Percentiles rank a stretch among this genome's conserved stretches.
phyloP scores from a whole-genome alignment of 2,113 vertebrate species.

The Pedionomus torquatus region DNA sequence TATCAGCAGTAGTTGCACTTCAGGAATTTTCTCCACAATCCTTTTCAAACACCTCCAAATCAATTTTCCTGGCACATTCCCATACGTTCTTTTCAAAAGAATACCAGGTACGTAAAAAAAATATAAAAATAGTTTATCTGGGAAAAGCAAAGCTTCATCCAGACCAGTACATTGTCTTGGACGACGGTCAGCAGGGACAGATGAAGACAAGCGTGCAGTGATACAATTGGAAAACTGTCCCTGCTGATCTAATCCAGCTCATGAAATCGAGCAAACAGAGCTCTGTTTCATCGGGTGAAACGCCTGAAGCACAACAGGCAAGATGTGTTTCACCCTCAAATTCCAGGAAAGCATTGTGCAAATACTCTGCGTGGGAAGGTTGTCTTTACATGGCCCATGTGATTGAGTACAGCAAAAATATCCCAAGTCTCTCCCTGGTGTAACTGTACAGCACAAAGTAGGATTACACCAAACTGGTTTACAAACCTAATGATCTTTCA shows the following conservation, averaged over 20 bases:
- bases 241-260: constrained; percentile 18
- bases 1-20: neutral
- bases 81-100: neutral
- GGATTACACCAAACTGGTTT: neutral
- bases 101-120: neutral
- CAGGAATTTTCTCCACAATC: neutral
- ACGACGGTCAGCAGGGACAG: neutral
- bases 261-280: neutral
- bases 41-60: neutral
- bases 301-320: constrained; percentile 62
- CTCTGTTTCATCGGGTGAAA: constrained; percentile 54
- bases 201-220: neutral
- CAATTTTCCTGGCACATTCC: neutral
- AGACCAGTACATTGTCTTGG: neutral
- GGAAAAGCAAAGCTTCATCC: neutral
- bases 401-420: constrained; percentile 39
- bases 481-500: neutral
- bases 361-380: constrained; percentile 51
- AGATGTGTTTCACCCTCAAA: constrained; percentile 63
- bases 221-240: neutral
- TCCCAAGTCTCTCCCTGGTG: neutral
- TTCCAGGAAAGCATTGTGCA: constrained; percentile 70
- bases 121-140: neutral
- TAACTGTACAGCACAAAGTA: neutral
- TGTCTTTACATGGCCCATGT: constrained; percentile 10